Evolutionary conservation across 2,888 invertebrate species (phyloP).

Genomic region (Acrocyrtus sp.): DNA sequence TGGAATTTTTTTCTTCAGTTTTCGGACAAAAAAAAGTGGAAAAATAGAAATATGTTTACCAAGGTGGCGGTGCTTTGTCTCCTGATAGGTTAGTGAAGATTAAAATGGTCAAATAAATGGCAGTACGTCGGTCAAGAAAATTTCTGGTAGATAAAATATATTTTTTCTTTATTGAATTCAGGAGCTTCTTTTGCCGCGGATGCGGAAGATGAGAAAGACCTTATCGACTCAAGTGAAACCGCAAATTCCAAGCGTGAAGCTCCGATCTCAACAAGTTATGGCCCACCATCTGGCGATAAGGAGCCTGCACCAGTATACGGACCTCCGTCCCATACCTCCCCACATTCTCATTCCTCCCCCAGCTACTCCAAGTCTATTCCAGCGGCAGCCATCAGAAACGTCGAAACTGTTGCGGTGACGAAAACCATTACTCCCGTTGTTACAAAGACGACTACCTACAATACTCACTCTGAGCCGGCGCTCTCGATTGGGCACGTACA

Average conservation of each 20-base stretch:
- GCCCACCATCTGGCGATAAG: slow-evolving; percentile 16
- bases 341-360: slow-evolving; percentile 1
- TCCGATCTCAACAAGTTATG: slow-evolving; percentile 13
- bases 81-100: slow-evolving; percentile 1
- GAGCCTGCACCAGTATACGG: background rate
- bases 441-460: slow-evolving; percentile 61
- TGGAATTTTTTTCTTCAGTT: slow-evolving; percentile 5
- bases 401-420: slow-evolving; percentile 61
- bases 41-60: slow-evolving; percentile 7
- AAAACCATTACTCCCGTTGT: slow-evolving; percentile 63
- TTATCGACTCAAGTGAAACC: background rate
- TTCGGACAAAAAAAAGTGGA: slow-evolving; percentile 1
- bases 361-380: slow-evolving; percentile 57
- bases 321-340: no score
- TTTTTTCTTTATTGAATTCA: background rate
- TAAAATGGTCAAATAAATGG: background rate
- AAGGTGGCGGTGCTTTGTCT: slow-evolving; percentile 8
- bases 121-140: no score
- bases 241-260: slow-evolving; percentile 23
- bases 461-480: slow-evolving; percentile 61
- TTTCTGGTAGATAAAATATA: background rate
- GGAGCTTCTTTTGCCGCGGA: slow-evolving; percentile 6
- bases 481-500: slow-evolving; percentile 59
- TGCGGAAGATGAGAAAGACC: background rate
- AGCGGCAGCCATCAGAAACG: slow-evolving; percentile 61